Evolutionary conservation across 2,888 invertebrate species (phyloP), one percentile per base, ranked within the genome.

Genomic region (Rhabditoides inermis): DNA sequence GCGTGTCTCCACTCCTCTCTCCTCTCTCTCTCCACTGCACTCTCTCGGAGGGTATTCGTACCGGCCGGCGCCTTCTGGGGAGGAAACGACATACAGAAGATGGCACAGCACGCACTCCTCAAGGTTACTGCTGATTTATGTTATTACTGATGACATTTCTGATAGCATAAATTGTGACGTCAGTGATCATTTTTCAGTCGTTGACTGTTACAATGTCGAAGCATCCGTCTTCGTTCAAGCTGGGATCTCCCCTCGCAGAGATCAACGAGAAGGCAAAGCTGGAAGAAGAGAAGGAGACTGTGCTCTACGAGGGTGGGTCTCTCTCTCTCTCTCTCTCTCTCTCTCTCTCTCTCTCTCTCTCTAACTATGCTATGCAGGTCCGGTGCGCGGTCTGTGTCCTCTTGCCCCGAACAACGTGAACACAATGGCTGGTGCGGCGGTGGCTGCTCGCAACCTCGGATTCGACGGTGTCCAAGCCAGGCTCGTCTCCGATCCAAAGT

Each of bases 381-480:
- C 80, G 10, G 82, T 82, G 0, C 73, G 82, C 32, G 76, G 72
- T 5, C 67, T 83, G 4, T 83, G 82, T 70, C 77, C 78, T 22
- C 65, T 82, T 49, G 82, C 82, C 3, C 82, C 82, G 2, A 81
- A 82, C 69, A 83, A 83, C 59, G 82, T 82, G 15, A 82, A 83
- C 75, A 82, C 82, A 6, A 83, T 83, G 82, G 82, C 82, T 18
- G 81, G 80, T 3, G 82, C 66, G 65, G 75, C 56, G 2, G 53
- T 81, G 26, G 80, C 81, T 1, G 82, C 79, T 3, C 77, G 77
- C 58, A 81, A 78, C 58, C 74, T 82, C 22, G 82, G 82, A 7
- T 81, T 82, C 67, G 81, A 82, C 58, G 72, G 75, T 51, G 80
- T 80, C 2, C 69, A 72, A 32, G 82, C 81, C 5, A 73, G 76